Evolutionary conservation across 30 jellyfish, hydroid and myxozoan genomes (phyloP).

Genomic region (Catostylus mosaicus): DNA sequence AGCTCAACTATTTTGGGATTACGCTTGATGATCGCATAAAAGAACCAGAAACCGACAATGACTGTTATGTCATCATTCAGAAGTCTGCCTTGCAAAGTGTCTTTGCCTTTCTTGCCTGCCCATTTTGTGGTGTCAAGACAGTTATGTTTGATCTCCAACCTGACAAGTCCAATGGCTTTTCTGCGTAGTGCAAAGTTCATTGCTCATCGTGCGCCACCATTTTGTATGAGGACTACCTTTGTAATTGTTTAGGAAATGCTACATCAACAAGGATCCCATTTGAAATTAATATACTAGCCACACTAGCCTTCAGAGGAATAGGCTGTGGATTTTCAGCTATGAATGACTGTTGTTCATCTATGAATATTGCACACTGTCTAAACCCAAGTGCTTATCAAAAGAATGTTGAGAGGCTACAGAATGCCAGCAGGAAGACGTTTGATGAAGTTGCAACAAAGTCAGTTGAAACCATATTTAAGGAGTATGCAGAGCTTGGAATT

Average conservation of each 20-base stretch:
- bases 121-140: not conserved
- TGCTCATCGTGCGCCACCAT: slow-evolving; percentile 1
- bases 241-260: slow-evolving; percentile 16
- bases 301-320: slow-evolving; percentile 35
- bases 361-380: slow-evolving; percentile 37
- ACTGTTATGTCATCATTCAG: slow-evolving; percentile 16
- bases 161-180: not conserved
- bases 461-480: too few relatives aligned
- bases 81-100: not conserved
- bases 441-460: too few relatives aligned
- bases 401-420: too few relatives aligned
- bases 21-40: not conserved
- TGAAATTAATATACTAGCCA: slow-evolving; percentile 25
- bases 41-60: slow-evolving; percentile 11
- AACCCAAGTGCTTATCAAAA: not conserved
- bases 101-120: not conserved
- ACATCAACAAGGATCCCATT: not conserved
- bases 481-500: too few relatives aligned
- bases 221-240: too few relatives aligned
- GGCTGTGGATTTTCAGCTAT: too few relatives aligned
- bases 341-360: slow-evolving; percentile 25
- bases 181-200: not conserved
- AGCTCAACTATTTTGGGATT: not conserved
- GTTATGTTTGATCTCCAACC: not conserved
- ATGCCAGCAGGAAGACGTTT: too few relatives aligned